Conservation (phyloP, 1,140 invertebrate species). For the Drosophila lacteicornis region DNA sequence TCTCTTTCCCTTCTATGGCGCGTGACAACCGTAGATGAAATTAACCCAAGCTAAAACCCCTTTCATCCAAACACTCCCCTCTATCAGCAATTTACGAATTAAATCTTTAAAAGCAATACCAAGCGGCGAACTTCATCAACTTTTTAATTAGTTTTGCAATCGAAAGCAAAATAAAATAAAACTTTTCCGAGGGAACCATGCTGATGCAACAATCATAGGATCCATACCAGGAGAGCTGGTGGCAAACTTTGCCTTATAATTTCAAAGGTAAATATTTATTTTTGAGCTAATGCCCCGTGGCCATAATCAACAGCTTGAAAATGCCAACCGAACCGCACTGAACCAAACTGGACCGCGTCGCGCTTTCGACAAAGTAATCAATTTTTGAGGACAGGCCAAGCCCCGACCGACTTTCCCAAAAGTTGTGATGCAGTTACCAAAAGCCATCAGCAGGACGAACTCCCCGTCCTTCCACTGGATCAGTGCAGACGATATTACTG, state of each 20-base stretch:
- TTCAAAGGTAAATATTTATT: constrained; percentile 83
- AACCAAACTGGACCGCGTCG: constrained; percentile 55
- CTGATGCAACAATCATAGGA: constrained; percentile 53
- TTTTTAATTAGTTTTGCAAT: constrained; percentile 84
- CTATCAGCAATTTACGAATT: constrained; percentile 24
- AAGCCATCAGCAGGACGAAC: constrained; percentile 28
- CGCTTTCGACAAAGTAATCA: constrained; percentile 76
- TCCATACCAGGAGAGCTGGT: constrained; percentile 35
- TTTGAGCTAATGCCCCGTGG: constrained; percentile 75
- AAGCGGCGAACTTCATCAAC: constrained; percentile 69
- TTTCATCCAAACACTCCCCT: constrained; percentile 5
- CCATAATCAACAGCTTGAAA: constrained; percentile 81
- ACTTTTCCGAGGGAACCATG: constrained; percentile 49
- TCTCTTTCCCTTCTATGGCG: neutral
- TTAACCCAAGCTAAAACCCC: constrained; percentile 1
- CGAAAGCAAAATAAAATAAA: constrained; percentile 50
- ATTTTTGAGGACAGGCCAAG: constrained; percentile 61
- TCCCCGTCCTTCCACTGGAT: neutral
- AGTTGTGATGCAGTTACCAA: constrained; percentile 53
- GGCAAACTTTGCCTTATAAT: constrained; percentile 75
- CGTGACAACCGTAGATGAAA: constrained; percentile 35
- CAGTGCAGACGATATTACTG: neutral
- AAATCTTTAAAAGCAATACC: constrained; percentile 74
- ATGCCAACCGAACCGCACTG: constrained; percentile 57
- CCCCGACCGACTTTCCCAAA: constrained; percentile 62